Evolutionary conservation across 2,888 invertebrate genomes (phyloP), one percentile per base, ranked within the genome.

Genomic region (Tiliacea aurago): DNA sequence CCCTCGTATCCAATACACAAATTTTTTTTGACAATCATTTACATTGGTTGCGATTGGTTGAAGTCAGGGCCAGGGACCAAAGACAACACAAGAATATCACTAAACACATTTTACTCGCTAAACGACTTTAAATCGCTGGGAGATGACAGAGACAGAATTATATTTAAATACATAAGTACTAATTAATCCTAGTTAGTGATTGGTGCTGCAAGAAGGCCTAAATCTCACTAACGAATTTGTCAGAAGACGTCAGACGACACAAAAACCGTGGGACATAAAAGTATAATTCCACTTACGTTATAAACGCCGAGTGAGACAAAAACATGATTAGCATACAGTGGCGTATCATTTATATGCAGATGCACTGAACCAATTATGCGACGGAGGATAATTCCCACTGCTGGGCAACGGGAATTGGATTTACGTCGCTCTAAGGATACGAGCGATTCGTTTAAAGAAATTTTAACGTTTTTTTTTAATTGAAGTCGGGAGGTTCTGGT

Each of bases 291-390:
- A 63, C 37, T 37, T 67, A 41, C 41, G 61, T 59, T 51, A 37
- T 56, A 37, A 72, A 59, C 56, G 62, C 53, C n/a, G 75, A 71
- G 65, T 58, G 67, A 77, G 61, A 81, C 69, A 84, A 71, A 76
- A 76, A 66, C 51, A 37, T 61, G 69, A 83, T 86, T 83, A 80
- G 80, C 81, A 78, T 81, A 74, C 53, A 85, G 82, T 76, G 63
- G 69, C 63, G 56, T 75, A 59, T 70, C 86, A 87, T 87, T 83
- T 87, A 83, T 84, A 87, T 87, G 87, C 87, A 87, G 87, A 87
- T 87, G 81, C 79, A 64, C 69, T 65, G 64, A 84, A 71, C 81
- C 85, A 87, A 88, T 88, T 88, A 88, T 83, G 76, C 83, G 65
- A 28, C 55, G 51, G 78, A 84, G 69, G 77, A 73, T 84, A 78